Base-by-base conservation (phyloP, 2,113 vertebrate genomes). In the Grammomys surdaster region DNA sequence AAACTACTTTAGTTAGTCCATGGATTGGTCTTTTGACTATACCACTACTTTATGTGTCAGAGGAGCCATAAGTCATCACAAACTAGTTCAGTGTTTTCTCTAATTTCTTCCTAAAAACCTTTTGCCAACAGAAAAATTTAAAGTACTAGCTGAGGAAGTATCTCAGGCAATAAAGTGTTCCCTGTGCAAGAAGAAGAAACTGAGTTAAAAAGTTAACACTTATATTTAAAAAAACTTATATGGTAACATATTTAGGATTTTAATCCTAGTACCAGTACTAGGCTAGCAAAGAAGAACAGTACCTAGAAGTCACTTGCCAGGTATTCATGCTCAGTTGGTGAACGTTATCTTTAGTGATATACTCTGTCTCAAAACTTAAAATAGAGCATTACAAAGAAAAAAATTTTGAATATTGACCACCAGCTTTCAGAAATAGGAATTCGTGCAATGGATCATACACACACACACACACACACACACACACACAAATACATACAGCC, bases 51-150 rank as follows among this genome's bases (percentile, higher is more conserved):
- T 7, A 75, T 75, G 28, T 48, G 1, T 60, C 70, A 24, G 8
- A 93, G 7, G 73, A 69, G 17, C 81, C 1, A 56, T 40, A 75
- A 73, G 4, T 48, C 75, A 22, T 70, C 85, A 77, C 1, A 65
- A 86, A 60, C 75, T 82, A 91, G 73, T 36, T 51, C 67, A 54
- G 5, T 70, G 33, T 91, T 67, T 19, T 84, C 80, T 75, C 26
- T 81, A 75, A 77, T 14, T 95, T 65, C 10, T 89, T 96, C 75
- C 17, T 54, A 0, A 51, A 46, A 51, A 84, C 73, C 2, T 43
- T 6, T 67, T 46, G 31, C 5, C 2, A 40, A 22, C 84, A 75
- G 1, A 84, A 73, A 60, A 33, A 78, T 54, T 56, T 63, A 72
- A 93, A 87, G 78, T 20, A 70, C 20, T 87, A 1, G 6, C 31